Evolutionary conservation across 2,797 vertebrate genomes (phyloP).

Genomic region (Okamejei kenojei): DNA sequence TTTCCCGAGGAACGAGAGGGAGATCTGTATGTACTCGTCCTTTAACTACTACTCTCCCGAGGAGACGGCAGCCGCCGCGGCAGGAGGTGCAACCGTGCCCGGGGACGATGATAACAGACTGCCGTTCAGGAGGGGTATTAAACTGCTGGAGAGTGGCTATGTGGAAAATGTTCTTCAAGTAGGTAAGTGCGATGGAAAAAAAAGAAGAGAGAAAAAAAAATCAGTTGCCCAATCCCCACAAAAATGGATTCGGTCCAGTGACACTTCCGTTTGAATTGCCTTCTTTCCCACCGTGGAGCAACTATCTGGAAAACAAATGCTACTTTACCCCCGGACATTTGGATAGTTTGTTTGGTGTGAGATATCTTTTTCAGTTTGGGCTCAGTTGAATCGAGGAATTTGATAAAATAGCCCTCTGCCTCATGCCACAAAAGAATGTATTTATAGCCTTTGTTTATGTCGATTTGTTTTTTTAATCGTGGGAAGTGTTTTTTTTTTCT

Average conservation of each 20-base stretch:
- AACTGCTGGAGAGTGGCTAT: conserved; percentile 87
- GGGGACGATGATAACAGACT: conserved; percentile 72
- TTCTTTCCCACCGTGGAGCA: conserved; percentile 3
- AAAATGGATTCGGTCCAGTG: conserved; percentile 36
- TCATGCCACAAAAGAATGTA: conserved; percentile 30
- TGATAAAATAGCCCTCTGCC: not conserved
- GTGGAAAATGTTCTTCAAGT: conserved; percentile 98
- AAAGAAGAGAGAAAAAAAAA: too few relatives aligned
- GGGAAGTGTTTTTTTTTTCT: not conserved
- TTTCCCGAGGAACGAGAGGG: conserved; percentile 88
- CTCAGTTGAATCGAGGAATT: not conserved
- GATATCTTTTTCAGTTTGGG: conserved; percentile 3
- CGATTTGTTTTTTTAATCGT: conserved; percentile 27
- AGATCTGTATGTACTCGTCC: conserved; percentile 98
- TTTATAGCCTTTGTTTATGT: conserved; percentile 36
- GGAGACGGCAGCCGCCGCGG: conserved; percentile 56
- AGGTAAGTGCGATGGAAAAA: conserved; percentile 67
- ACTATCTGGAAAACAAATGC: conserved; percentile 15
- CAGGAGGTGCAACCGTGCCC: conserved; percentile 53
- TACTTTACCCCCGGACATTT: not conserved
- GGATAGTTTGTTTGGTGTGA: conserved; percentile 12
- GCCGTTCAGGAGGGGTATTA: conserved; percentile 86
- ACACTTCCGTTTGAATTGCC: conserved; percentile 34
- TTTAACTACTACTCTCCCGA: conserved; percentile 70
- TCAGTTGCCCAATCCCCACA: not conserved